Percentiles rank a stretch among this genome's conserved stretches.
Conservation (phyloP, 2,797 vertebrate genomes). For the Menidia menidia region DNA sequence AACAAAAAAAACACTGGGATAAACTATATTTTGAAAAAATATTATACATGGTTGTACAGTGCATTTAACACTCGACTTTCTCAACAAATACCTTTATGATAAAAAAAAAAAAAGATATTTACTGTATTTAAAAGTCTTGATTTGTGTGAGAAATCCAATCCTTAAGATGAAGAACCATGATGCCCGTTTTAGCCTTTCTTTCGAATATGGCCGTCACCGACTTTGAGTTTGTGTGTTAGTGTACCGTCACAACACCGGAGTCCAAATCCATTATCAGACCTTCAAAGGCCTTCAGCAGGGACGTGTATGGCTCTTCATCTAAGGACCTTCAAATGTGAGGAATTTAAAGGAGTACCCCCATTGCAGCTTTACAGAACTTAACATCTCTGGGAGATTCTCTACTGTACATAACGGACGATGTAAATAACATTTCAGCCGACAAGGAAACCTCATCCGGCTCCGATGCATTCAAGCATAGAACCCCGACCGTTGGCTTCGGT, state of each 20-base stretch:
- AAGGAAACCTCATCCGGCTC: constrained; percentile 77
- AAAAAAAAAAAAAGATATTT: constrained; percentile 48
- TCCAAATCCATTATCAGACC: constrained; percentile 36
- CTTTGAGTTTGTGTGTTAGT: constrained; percentile 53
- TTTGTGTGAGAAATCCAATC: constrained; percentile 66
- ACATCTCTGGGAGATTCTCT: constrained; percentile 81
- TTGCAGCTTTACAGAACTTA: constrained; percentile 78
- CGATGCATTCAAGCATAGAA: constrained; percentile 65
- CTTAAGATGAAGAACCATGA: constrained; percentile 73
- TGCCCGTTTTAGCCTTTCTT: constrained; percentile 55
- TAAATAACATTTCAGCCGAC: constrained; percentile 72
- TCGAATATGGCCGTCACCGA: constrained; percentile 39
- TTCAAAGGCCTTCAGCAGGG: constrained; percentile 44
- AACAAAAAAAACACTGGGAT: constrained; percentile 62
- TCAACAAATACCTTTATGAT: constrained; percentile 72
- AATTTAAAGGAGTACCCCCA: constrained; percentile 66
- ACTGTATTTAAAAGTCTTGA: constrained; percentile 68
- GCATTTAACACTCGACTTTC: constrained; percentile 74
- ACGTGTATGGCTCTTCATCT: constrained; percentile 75
- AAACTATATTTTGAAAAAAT: constrained; percentile 78
- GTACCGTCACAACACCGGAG: constrained; percentile 50
- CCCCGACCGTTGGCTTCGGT: constrained; percentile 65
- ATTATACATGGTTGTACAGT: constrained; percentile 70
- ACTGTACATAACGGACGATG: constrained; percentile 75
- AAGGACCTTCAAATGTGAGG: constrained; percentile 60